Evolutionary conservation across 2,888 invertebrate species (phyloP).

Genomic region (Gymnoscelis rufifasciata): DNA sequence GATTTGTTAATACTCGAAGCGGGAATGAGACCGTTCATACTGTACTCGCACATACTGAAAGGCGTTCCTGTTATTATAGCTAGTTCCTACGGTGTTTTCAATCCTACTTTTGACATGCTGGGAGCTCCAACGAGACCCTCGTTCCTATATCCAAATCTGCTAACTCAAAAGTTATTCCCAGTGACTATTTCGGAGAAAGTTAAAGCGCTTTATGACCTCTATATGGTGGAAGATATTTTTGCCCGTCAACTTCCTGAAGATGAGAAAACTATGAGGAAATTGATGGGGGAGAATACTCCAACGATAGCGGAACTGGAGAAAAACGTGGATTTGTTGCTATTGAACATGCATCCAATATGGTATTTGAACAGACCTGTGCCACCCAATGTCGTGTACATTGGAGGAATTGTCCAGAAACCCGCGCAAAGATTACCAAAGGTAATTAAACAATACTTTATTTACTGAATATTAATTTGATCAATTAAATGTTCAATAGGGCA

Average conservation of each 20-base stretch:
- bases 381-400: constrained; percentile 52
- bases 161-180: constrained; percentile 10
- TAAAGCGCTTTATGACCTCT: constrained; percentile 15
- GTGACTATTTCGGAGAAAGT: constrained; percentile 20
- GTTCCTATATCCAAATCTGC: constrained; percentile 7
- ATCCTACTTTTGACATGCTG: constrained; percentile 7
- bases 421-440: constrained; percentile 53
- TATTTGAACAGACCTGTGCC: constrained; percentile 50
- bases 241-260: constrained; percentile 8
- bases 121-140: constrained; percentile 12
- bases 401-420: constrained; percentile 51
- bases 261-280: constrained; percentile 23
- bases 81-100: constrained; percentile 22
- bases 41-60: constrained; percentile 27
- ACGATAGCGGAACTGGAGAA: constrained; percentile 29
- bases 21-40: constrained; percentile 22
- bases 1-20: constrained; percentile 31
- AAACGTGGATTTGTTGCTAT: constrained; percentile 49
- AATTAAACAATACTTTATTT: no score
- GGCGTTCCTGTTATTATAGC: constrained; percentile 25
- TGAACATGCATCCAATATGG: constrained; percentile 55
- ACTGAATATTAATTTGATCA: no score
- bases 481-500: no score
- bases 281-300: constrained; percentile 33
- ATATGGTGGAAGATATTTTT: constrained; percentile 10